Conservation (phyloP, 2,888 invertebrate genomes). For the Zygaena filipendulae region DNA sequence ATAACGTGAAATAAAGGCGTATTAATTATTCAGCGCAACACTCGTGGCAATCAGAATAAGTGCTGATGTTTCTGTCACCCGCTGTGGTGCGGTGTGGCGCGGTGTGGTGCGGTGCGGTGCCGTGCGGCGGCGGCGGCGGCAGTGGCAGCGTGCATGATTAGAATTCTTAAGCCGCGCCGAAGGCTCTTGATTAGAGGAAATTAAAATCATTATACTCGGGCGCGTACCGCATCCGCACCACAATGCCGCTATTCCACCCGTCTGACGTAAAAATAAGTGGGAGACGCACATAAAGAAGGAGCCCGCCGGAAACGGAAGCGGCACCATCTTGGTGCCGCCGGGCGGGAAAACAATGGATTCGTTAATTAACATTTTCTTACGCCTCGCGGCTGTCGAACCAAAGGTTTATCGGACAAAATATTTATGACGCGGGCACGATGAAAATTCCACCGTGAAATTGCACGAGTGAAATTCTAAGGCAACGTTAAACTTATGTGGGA, state of each 20-base stretch:
- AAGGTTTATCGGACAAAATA: constrained; percentile 70
- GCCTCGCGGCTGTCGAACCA: constrained; percentile 69
- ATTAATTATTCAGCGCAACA: constrained; percentile 68
- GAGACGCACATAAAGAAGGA: constrained; percentile 65
- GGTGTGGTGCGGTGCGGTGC: too few relatives aligned
- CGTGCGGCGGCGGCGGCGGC: constrained; percentile 20
- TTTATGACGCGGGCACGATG: constrained; percentile 60
- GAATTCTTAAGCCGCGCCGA: constrained; percentile 67
- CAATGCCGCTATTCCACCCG: constrained; percentile 49
- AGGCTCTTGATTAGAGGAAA: constrained; percentile 69
- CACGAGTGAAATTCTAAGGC: constrained; percentile 35
- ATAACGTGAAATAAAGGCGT: constrained; percentile 59
- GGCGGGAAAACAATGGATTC: constrained; percentile 78
- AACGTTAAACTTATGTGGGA: constrained; percentile 29
- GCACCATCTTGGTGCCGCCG: constrained; percentile 71
- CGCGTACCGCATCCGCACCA: constrained; percentile 40
- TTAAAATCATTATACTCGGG: constrained; percentile 66
- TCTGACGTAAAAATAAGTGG: constrained; percentile 61
- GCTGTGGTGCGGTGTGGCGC: constrained; percentile 20
- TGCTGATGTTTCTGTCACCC: constrained; percentile 67
- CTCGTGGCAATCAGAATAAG: constrained; percentile 68
- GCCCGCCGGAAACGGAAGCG: constrained; percentile 66
- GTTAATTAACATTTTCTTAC: constrained; percentile 84
- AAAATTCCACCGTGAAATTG: constrained; percentile 55
- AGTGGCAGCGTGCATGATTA: constrained; percentile 54